Conservation (phyloP, 2,113 vertebrate genomes). For the Malurus elegans region DNA sequence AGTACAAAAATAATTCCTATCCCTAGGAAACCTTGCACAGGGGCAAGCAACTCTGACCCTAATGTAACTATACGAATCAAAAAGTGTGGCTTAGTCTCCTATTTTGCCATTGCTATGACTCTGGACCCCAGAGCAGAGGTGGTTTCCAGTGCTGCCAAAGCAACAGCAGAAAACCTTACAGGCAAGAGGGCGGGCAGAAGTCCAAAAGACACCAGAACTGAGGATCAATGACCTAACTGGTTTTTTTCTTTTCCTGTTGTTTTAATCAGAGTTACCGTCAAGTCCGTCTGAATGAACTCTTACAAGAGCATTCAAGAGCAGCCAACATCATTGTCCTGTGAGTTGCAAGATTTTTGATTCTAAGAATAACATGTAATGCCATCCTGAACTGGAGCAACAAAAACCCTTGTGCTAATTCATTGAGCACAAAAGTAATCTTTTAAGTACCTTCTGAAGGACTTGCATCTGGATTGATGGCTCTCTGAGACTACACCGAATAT, state of each 20-base stretch:
- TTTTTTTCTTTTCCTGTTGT: background rate
- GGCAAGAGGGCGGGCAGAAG: background rate
- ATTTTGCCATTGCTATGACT: background rate
- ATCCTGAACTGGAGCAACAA: background rate
- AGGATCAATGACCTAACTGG: background rate
- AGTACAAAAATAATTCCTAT: background rate
- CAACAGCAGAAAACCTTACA: background rate
- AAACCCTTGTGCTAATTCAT: background rate
- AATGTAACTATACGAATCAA: background rate
- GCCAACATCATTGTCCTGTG: constrained; percentile 94
- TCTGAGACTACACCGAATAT: background rate
- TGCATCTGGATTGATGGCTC: background rate
- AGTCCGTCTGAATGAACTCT: constrained; percentile 89
- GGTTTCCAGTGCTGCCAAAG: background rate
- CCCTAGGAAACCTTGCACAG: background rate
- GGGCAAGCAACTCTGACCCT: background rate
- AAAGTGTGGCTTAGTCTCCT: background rate
- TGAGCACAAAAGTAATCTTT: background rate
- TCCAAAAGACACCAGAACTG: background rate
- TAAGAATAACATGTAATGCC: background rate
- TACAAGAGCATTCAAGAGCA: constrained; percentile 87
- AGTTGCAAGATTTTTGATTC: constrained; percentile 69
- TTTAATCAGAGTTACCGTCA: constrained; percentile 87
- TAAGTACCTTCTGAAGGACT: background rate
- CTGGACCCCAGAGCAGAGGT: background rate